Evolutionary conservation across 1,140 invertebrate species (phyloP), one percentile per base, ranked within the genome.

Genomic region (Notospermus geniculatus): DNA sequence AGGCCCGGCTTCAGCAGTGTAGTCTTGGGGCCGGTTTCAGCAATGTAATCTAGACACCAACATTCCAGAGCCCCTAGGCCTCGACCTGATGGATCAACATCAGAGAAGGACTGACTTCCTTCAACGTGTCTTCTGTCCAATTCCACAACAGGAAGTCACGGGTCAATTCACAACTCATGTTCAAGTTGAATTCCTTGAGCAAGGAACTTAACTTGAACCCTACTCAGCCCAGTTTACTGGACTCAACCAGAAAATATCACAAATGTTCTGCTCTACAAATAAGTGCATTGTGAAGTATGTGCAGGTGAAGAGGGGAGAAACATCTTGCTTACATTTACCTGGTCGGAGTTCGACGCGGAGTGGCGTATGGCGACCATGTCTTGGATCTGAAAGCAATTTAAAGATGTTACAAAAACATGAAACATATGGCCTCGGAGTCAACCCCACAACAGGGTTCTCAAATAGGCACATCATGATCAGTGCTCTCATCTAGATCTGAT

Each of bases 351-450:
- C 1, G 88, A 79, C 2, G 81, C 82, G 0, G 86, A 82, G 79
- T 97, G 94, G 19, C 95, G 85, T 54, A 97, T 91, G 0, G 92
- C 93, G 1, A 97, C 93, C 85, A 97, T 93, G 80, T 98, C 95
- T 81, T 95, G 95, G 27, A 97, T 95, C 79, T 80, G 66, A 56
- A 71, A n/a, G n/a, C 15, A 43, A 15, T 15, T 19, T 25, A 55
- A 7, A 29, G 54, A 19, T 25, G 27, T 5, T 19, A 23, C 27
- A 29, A 1, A 11, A n/a, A n/a, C 11, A n/a, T n/a, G n/a, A n/a
- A n/a, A n/a, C n/a, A n/a, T n/a, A n/a, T n/a, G n/a, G n/a, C n/a
- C n/a, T n/a, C n/a, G n/a, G n/a, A n/a, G n/a, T n/a, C n/a, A n/a
- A n/a, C n/a, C n/a, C n/a, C n/a, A n/a, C n/a, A n/a, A n/a, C n/a